phyloP scores from a whole-genome alignment of 2,797 vertebrate genomes.

The Hemibagrus guttatus region DNA sequence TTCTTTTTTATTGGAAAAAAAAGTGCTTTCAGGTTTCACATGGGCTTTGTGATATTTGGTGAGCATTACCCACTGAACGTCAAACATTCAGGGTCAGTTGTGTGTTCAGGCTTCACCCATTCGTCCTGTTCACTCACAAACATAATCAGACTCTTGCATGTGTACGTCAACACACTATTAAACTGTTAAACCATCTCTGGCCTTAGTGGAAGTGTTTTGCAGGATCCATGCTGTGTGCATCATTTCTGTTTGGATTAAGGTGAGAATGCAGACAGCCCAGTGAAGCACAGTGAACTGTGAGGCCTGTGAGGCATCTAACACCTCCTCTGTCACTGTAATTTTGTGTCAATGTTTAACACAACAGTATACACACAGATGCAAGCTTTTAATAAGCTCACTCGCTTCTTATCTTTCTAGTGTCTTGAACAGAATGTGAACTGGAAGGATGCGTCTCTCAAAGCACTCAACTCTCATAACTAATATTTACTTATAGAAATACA shows the following conservation, averaged over 20 bases:
- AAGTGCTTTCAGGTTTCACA: slow-evolving; percentile 8
- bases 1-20: neutral
- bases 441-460: neutral
- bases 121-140: neutral
- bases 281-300: slow-evolving; percentile 29
- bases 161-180: neutral
- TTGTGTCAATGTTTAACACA: slow-evolving; percentile 26
- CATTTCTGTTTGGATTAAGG: slow-evolving; percentile 53
- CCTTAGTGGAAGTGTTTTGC: slow-evolving; percentile 18
- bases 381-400: neutral
- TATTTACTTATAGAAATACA: neutral
- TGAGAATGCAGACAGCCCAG: slow-evolving; percentile 35
- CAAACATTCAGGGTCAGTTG: neutral
- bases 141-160: neutral
- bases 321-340: slow-evolving; percentile 47
- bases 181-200: slow-evolving; percentile 4
- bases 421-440: neutral
- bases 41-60: neutral
- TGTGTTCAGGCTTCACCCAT: neutral
- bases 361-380: neutral
- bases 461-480: neutral
- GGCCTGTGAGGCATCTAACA: slow-evolving; percentile 51
- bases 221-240: slow-evolving; percentile 26
- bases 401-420: neutral
- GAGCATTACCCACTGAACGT: neutral